These are phyloP conservation scores for Drosophila silvestris DNA, from an alignment of 2,888 invertebrate species.

Conservation along the genomic window DNA sequence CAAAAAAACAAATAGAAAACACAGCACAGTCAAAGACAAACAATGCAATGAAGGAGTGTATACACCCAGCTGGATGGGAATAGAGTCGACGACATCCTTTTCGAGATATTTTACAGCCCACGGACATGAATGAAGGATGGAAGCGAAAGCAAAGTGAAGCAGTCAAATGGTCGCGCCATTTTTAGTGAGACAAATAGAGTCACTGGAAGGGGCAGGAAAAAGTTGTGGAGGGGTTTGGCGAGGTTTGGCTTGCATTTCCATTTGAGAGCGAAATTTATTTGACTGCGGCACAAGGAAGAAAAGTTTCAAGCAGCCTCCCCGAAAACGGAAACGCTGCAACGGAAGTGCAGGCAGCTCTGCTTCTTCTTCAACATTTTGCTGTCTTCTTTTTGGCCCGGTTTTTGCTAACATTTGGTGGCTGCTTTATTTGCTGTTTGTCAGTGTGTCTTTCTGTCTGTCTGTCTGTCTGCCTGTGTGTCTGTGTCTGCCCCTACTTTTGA, in stretches of 20 bases:
- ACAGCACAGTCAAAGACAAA: constrained; percentile 54
- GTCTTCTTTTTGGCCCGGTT: constrained; percentile 56
- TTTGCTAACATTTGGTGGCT: constrained; percentile 55
- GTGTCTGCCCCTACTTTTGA: neutral
- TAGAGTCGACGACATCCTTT: constrained; percentile 65
- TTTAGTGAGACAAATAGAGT: constrained; percentile 66
- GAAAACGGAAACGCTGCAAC: constrained; percentile 65
- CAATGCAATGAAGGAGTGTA: constrained; percentile 32
- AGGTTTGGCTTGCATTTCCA: constrained; percentile 65
- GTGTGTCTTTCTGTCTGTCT: constrained; percentile 3
- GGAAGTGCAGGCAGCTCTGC: constrained; percentile 64
- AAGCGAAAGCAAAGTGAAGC: constrained; percentile 42
- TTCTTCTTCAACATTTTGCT: constrained; percentile 27
- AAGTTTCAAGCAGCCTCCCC: constrained; percentile 65
- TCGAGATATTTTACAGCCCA: constrained; percentile 67
- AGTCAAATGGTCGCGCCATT: constrained; percentile 69
- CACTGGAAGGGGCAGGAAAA: neutral
- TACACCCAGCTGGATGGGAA: neutral
- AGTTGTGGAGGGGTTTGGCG: neutral
- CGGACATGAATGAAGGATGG: constrained; percentile 68
- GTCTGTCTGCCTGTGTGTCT: neutral
- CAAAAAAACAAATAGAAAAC: neutral
- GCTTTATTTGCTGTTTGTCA: constrained; percentile 64
- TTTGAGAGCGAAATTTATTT: constrained; percentile 76
- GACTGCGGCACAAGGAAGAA: constrained; percentile 72